Percentiles rank a stretch among this genome's conserved stretches.
phyloP scores from a whole-genome alignment of 1,140 invertebrate genomes.

The Agrilus planipennis region DNA sequence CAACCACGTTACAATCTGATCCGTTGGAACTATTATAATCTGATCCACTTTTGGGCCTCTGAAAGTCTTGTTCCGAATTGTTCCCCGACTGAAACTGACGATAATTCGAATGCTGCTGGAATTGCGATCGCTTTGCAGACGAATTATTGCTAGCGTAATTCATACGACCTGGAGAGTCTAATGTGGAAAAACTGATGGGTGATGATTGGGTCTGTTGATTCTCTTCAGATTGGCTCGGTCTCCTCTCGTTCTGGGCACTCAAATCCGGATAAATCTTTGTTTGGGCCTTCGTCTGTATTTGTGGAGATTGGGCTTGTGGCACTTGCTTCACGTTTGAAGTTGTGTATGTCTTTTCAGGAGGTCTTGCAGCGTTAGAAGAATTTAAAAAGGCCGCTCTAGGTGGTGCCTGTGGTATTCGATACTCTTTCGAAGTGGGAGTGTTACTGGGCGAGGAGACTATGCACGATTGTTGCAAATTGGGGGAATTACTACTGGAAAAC shows the following conservation, averaged over 20 bases:
- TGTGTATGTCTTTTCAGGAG: conserved; percentile 27
- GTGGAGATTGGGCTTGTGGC: conserved; percentile 36
- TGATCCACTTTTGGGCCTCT: conserved; percentile 50
- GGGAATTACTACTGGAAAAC: conserved; percentile 42
- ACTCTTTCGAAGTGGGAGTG: conserved; percentile 43
- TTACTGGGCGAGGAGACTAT: conserved; percentile 54
- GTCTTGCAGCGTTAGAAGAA: conserved; percentile 20
- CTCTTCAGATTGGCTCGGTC: conserved; percentile 37
- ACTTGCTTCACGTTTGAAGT: conserved; percentile 41
- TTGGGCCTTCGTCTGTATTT: conserved; percentile 54
- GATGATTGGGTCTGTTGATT: conserved; percentile 50
- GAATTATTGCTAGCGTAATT: conserved; percentile 44
- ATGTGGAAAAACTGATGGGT: conserved; percentile 62
- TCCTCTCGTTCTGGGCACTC: conserved; percentile 37
- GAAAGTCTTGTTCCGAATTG: conserved; percentile 49
- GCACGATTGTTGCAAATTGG: conserved; percentile 53
- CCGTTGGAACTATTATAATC: conserved; percentile 29
- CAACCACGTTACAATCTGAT: conserved; percentile 50
- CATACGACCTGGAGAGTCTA: conserved; percentile 49
- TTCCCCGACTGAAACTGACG: conserved; percentile 36
- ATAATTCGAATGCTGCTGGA: conserved; percentile 23
- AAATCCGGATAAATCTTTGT: conserved; percentile 56
- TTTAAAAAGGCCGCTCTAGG: conserved; percentile 22
- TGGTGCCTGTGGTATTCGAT: conserved; percentile 41
- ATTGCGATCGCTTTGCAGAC: conserved; percentile 28